Conservation (phyloP, 1,140 invertebrate species). For the Mercenaria mercenaria region DNA sequence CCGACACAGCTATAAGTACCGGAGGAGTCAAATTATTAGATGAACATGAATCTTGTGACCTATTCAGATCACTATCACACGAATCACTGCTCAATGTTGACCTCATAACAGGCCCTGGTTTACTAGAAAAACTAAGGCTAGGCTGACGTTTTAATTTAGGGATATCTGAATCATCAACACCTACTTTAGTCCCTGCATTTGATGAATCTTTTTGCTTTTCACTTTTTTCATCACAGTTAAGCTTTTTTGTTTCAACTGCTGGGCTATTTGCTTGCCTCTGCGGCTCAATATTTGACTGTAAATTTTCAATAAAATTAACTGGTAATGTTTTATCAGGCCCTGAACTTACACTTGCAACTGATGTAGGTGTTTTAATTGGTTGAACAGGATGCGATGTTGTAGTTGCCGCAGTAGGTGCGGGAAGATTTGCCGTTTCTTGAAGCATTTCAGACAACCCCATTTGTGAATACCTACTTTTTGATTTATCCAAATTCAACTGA, state of each 20-base stretch:
- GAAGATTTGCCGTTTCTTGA: conserved; percentile 57
- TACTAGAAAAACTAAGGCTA: conserved; percentile 9
- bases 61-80: conserved; percentile 33
- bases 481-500: neutral
- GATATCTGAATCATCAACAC: conserved; percentile 55
- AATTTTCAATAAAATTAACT: neutral
- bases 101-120: neutral
- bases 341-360: neutral
- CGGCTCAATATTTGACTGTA: conserved; percentile 2
- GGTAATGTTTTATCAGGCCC: neutral
- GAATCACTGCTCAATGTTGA: conserved; percentile 2
- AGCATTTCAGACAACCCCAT: conserved; percentile 67
- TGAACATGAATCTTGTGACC: conserved; percentile 40
- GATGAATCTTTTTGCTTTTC: neutral
- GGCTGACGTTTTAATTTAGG: conserved; percentile 60
- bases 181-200: neutral
- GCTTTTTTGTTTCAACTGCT: neutral
- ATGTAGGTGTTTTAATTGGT: neutral
- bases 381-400: neutral
- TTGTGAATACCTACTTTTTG: conserved; percentile 22
- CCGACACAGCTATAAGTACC: conserved; percentile 48
- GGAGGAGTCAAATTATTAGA: conserved; percentile 57
- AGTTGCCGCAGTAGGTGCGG: neutral
- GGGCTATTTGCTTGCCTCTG: neutral
- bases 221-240: conserved; percentile 43